Conservation (phyloP, 1,140 invertebrate genomes). For the Drosophila ohnishii region DNA sequence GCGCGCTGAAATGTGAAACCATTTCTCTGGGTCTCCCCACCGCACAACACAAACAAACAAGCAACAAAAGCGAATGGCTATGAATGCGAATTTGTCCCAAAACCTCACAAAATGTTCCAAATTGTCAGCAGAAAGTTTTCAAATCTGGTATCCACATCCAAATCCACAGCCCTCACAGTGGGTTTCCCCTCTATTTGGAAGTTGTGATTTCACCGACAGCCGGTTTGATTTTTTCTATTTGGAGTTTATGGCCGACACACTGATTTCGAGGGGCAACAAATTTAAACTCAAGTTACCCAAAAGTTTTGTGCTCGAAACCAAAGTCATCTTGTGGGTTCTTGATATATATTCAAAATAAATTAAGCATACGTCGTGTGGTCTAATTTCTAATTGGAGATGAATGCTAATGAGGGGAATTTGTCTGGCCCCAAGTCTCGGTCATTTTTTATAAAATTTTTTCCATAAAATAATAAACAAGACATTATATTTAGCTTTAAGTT, state of each 20-base stretch:
- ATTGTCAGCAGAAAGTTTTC: conserved; percentile 73
- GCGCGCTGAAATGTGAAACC: conserved; percentile 76
- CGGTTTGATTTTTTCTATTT: conserved; percentile 19
- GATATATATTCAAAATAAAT: conserved; percentile 33
- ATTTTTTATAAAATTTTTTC: conserved; percentile 34
- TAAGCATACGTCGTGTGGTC: conserved; percentile 25
- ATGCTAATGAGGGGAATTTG: conserved; percentile 25
- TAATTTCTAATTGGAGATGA: conserved; percentile 36
- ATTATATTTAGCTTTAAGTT: conserved; percentile 4
- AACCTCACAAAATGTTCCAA: conserved; percentile 58
- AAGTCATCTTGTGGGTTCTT: conserved; percentile 26
- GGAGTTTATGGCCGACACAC: neutral
- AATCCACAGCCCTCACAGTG: neutral
- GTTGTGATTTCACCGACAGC: conserved; percentile 15
- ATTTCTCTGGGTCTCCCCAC: conserved; percentile 34
- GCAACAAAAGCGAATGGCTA: conserved; percentile 54
- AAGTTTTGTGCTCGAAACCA: conserved; percentile 15
- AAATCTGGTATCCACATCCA: conserved; percentile 14
- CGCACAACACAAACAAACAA: conserved; percentile 12
- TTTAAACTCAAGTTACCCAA: conserved; percentile 14
- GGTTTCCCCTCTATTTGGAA: conserved; percentile 13
- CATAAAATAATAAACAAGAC: neutral
- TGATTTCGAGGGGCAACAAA: conserved; percentile 25
- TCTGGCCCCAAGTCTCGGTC: neutral
- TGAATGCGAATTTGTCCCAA: conserved; percentile 64